Evolutionary conservation across 2,888 invertebrate species (phyloP).

Genomic region (Callinectes sapidus): DNA sequence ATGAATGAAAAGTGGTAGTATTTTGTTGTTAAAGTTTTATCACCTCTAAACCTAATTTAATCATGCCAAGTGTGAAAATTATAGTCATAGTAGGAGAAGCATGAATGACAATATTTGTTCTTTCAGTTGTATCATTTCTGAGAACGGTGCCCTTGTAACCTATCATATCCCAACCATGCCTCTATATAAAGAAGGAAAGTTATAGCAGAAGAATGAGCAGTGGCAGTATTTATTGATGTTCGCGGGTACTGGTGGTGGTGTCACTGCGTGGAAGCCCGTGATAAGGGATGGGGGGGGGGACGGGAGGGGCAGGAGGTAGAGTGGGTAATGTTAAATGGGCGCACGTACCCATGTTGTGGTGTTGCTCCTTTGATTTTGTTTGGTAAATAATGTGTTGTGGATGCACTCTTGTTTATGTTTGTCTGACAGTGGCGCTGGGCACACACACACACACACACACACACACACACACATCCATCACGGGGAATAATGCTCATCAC

Average conservation of each 20-base stretch:
- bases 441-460: conserved; percentile 1
- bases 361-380: conserved; percentile 10
- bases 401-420: neutral
- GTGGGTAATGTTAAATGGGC: neutral
- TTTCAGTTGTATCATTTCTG: too few species aligned
- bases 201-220: neutral
- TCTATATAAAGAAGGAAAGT: neutral
- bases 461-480: conserved; percentile 8
- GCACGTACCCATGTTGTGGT: neutral
- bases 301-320: neutral
- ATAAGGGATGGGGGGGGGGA: neutral
- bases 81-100: too few species aligned
- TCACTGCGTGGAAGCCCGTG: neutral
- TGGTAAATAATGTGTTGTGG: neutral
- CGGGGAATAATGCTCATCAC: neutral
- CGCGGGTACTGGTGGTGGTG: neutral
- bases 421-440: neutral
- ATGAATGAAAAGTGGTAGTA: too few species aligned
- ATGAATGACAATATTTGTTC: too few species aligned
- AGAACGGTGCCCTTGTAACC: too few species aligned
- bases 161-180: too few species aligned
- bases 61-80: too few species aligned
- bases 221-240: neutral
- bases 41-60: too few species aligned
- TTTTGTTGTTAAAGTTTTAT: too few species aligned